Evolutionary conservation across 1,140 invertebrate species (phyloP).

Genomic region (Neodiprion virginianus): DNA sequence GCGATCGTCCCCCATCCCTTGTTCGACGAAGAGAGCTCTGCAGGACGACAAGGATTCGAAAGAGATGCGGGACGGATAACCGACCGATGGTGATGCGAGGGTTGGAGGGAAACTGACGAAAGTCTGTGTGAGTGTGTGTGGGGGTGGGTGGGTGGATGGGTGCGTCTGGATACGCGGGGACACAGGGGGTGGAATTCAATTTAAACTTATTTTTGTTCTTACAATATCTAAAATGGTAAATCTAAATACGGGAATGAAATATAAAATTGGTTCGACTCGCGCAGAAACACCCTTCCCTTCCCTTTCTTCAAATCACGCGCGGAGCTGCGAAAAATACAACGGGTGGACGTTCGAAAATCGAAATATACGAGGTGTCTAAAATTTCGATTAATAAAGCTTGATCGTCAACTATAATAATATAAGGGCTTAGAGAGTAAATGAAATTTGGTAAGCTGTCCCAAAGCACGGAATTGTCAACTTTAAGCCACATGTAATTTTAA

Average conservation of each 20-base stretch:
- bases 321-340: background rate
- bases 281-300: background rate
- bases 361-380: no score
- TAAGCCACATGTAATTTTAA: no score
- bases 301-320: no score
- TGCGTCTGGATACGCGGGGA: background rate
- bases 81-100: background rate
- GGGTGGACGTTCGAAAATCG: background rate
- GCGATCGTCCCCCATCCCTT: no score
- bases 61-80: background rate
- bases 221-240: conserved; percentile 52
- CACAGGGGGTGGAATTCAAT: conserved; percentile 45
- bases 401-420: no score
- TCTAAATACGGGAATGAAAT: conserved; percentile 55
- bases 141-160: background rate
- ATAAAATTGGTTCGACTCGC: conserved; percentile 47
- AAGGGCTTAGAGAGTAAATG: no score
- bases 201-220: conserved; percentile 56
- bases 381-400: no score
- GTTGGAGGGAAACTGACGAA: conserved; percentile 2
- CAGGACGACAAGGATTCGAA: background rate
- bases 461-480: no score
- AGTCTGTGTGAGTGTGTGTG: background rate
- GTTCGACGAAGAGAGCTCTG: background rate
- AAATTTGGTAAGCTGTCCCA: no score